phyloP scores from a whole-genome alignment of 2,113 vertebrate species.

The Coptodon rendalli region DNA sequence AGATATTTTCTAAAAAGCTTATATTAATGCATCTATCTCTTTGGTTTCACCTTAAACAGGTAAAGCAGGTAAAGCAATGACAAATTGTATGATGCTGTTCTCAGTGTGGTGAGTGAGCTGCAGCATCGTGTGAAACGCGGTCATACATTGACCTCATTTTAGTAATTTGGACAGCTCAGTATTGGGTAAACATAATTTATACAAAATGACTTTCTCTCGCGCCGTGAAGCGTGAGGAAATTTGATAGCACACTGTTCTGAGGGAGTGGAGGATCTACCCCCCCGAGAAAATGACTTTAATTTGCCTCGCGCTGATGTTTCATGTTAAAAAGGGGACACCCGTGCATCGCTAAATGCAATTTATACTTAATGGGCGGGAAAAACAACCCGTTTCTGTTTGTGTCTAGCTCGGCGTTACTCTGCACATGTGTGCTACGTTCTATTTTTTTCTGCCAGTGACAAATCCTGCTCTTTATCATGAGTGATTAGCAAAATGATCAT shows the following conservation, averaged over 20 bases:
- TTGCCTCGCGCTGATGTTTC: constrained; percentile 4
- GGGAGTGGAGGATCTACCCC: not conserved
- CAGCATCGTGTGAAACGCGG: not conserved
- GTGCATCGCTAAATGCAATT: not conserved
- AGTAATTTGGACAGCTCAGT: constrained; percentile 22
- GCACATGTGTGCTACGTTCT: not conserved
- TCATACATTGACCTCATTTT: not conserved
- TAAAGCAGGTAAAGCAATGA: not conserved
- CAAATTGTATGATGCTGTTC: not conserved
- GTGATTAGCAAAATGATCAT: not conserved
- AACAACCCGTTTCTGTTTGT: not conserved
- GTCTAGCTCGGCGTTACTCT: not conserved
- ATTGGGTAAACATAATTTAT: constrained; percentile 37
- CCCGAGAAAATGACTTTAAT: constrained; percentile 15
- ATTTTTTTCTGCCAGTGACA: not conserved
- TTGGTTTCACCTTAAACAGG: not conserved
- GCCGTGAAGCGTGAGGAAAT: constrained; percentile 2
- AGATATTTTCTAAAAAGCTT: not conserved
- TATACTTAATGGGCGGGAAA: not conserved
- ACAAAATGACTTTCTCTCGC: constrained; percentile 23
- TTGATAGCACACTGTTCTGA: constrained; percentile 1
- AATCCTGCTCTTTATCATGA: not conserved
- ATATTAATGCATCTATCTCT: not conserved
- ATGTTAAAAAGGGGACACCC: not conserved
- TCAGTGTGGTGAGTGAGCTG: not conserved